Evolutionary conservation across 2,113 vertebrate genomes (phyloP).

Genomic region (Eira barbara): DNA sequence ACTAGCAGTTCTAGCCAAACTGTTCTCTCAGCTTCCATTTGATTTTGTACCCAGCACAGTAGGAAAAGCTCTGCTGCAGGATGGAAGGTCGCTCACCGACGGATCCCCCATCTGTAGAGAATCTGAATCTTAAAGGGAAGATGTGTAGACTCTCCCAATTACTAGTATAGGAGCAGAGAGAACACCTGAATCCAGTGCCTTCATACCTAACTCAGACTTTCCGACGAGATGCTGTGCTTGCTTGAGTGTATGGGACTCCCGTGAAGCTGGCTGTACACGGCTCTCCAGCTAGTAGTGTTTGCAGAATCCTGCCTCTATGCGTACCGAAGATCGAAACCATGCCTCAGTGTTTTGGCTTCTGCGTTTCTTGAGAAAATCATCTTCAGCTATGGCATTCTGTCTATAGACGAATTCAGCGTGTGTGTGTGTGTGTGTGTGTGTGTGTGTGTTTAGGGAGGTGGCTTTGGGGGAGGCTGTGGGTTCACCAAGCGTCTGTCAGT

Average conservation of each 20-base stretch:
- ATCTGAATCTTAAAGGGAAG: background rate
- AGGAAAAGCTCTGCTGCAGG: background rate
- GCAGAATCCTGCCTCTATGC: background rate
- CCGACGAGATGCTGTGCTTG: background rate
- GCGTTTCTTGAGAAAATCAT: background rate
- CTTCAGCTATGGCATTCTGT: background rate
- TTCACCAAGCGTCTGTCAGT: fast-evolving
- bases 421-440: background rate
- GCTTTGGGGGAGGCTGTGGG: background rate
- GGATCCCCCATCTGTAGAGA: background rate
- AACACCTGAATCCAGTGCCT: background rate
- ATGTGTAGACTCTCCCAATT: background rate
- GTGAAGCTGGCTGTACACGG: background rate
- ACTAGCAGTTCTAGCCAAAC: background rate
- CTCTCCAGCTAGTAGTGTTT: background rate
- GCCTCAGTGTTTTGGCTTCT: background rate
- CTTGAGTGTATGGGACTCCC: fast-evolving
- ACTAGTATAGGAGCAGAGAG: background rate
- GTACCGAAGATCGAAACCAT: background rate
- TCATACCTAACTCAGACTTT: background rate
- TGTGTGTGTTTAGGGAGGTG: background rate
- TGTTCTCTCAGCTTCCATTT: background rate
- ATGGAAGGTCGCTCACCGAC: background rate
- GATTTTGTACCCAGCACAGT: background rate
- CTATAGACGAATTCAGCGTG: background rate